phyloP scores from a whole-genome alignment of 2,888 invertebrate species.

The Pachliopta kotzebuea region DNA sequence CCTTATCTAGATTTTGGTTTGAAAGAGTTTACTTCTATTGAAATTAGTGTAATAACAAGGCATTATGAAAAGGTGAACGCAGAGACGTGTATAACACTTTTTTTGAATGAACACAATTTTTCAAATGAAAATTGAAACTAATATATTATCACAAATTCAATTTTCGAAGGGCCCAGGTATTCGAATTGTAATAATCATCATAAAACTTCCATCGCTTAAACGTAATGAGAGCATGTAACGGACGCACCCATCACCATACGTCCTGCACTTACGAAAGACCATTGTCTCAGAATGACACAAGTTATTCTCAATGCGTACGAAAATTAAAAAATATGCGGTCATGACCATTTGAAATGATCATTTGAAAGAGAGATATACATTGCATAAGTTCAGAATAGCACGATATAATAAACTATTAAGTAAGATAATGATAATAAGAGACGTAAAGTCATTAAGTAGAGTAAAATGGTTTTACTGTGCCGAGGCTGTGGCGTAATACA shows the following conservation, averaged over 20 bases:
- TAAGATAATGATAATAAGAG: constrained; percentile 19
- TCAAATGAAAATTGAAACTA: no score
- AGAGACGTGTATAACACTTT: no score
- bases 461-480: constrained; percentile 56
- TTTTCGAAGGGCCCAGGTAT: not conserved
- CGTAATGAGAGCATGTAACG: constrained; percentile 41
- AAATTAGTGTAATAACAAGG: no score
- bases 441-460: constrained; percentile 45
- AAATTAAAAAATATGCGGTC: constrained; percentile 49
- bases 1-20: no score
- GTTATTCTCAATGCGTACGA: constrained; percentile 37
- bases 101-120: no score
- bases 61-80: no score
- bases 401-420: constrained; percentile 32
- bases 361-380: constrained; percentile 13
- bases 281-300: constrained; percentile 35
- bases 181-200: constrained; percentile 39
- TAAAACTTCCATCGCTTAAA: constrained; percentile 40
- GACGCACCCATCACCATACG: constrained; percentile 42
- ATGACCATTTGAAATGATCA: constrained; percentile 44
- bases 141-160: not conserved
- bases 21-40: no score
- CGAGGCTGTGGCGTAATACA: constrained; percentile 61
- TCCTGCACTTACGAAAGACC: constrained; percentile 42
- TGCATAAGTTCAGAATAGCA: constrained; percentile 37